A percentile compares a stretch with the other conserved stretches of the same genome.
Evolutionary conservation across 2,113 vertebrate species (phyloP).

Genomic region (Neotoma lepida): DNA sequence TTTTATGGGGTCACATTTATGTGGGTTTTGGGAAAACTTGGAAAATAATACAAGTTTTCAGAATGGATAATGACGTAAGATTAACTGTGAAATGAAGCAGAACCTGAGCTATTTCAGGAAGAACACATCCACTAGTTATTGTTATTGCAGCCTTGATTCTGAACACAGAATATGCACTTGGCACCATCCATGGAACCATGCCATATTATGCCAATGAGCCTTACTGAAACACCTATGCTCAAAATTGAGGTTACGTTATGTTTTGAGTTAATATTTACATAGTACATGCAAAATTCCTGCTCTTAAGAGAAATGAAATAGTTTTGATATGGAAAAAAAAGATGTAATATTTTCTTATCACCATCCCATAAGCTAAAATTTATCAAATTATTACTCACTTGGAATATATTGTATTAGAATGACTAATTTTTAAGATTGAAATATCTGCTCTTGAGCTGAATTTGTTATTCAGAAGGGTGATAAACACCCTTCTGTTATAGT

Average conservation of each 20-base stretch:
- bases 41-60: background rate
- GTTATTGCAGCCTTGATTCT: background rate
- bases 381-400: background rate
- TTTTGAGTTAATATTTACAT: too few relatives aligned
- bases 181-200: background rate
- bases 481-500: background rate
- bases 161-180: background rate
- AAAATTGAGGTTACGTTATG: background rate
- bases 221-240: background rate
- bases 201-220: rapidly evolving
- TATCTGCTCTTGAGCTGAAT: background rate
- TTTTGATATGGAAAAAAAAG: background rate
- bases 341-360: background rate
- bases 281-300: too few relatives aligned
- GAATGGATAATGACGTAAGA: background rate
- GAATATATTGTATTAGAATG: background rate
- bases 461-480: background rate
- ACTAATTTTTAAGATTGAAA: background rate
- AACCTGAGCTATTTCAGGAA: background rate
- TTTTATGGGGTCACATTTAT: background rate
- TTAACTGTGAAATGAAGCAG: background rate
- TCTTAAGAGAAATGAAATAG: background rate
- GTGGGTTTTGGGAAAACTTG: background rate
- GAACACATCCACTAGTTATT: background rate
- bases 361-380: background rate